phyloP scores from a whole-genome alignment of 2,113 vertebrate species.

The Rynchops niger region DNA sequence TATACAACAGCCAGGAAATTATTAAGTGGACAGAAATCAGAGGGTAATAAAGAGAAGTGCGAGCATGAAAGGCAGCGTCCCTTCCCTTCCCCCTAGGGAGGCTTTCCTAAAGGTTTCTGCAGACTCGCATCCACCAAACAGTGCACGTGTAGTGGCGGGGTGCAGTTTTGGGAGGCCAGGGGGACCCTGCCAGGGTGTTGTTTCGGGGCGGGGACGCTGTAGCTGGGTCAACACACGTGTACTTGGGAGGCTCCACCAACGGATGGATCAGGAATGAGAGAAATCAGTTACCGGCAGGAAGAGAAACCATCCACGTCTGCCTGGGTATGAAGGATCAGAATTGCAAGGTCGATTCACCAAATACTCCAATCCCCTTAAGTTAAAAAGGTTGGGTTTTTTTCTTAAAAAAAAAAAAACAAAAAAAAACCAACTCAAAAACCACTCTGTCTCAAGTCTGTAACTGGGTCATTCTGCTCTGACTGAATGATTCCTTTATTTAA shows the following conservation, averaged over 20 bases:
- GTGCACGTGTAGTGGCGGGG: neutral
- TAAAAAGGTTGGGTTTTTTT: neutral
- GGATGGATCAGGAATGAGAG: neutral
- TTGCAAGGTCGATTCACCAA: neutral
- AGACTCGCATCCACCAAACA: neutral
- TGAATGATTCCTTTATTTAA: constrained; percentile 61
- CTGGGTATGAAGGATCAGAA: neutral
- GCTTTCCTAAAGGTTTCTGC: neutral
- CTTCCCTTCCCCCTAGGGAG: neutral
- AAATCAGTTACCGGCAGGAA: neutral
- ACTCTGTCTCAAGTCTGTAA: neutral
- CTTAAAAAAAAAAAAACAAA: neutral
- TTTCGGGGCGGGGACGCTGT: neutral
- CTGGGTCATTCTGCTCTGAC: constrained; percentile 7
- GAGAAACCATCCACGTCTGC: neutral
- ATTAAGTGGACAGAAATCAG: neutral
- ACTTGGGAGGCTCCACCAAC: neutral
- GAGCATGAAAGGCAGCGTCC: neutral
- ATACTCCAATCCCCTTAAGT: neutral
- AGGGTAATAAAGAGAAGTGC: neutral
- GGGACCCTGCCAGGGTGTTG: neutral
- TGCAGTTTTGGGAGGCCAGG: neutral
- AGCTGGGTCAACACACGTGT: neutral
- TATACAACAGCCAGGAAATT: neutral
- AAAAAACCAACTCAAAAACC: neutral